Base-by-base conservation (phyloP, 2,797 vertebrate species). In the Platyrinchus mystaceus region DNA sequence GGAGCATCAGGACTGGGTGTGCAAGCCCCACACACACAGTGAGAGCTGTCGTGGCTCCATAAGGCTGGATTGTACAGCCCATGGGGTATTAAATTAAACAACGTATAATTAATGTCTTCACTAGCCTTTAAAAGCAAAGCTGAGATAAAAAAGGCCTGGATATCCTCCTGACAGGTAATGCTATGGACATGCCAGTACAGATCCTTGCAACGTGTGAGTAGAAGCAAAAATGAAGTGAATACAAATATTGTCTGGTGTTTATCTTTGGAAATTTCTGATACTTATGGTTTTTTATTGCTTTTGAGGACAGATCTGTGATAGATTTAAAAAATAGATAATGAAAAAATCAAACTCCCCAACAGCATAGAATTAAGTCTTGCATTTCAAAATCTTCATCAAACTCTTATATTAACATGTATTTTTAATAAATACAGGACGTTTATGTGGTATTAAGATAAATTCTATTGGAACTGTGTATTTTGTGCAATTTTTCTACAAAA, bases 41-140 rank as follows among this genome's bases (percentile, higher is more conserved):
- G 60, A 64, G 30, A 53, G 34, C 9, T 73, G 44, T 22, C 0
- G 0, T 2, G 1, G 37, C 44, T 60, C 64, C 3, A 0, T 7
- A 7, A 24, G 71, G 41, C 43, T 67, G 39, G 13, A 15, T 14
- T 18, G 27, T 44, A 24, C 47, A 56, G 37, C 49, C 6, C 5
- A 1, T 8, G 24, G 9, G 68, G 15, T 34, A 6, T 4, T 44
- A 53, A 77, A 68, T 88, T 24, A 46, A 68, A 23, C 1, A 0
- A 12, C 28, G 26, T 1, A 7, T 39, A 19, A 55, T 58, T 34
- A 12, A 52, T 21, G 20, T 47, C 53, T 79, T 77, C 6, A 1
- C 2, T 3, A 59, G 34, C 60, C 49, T 85, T 90, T 39, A 22
- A 55, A 76, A 71, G 66, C 75, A 87, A 66, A 88, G 50, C 47